Conservation (phyloP, 2,113 vertebrate species). For the Sclerurus mexicanus region DNA sequence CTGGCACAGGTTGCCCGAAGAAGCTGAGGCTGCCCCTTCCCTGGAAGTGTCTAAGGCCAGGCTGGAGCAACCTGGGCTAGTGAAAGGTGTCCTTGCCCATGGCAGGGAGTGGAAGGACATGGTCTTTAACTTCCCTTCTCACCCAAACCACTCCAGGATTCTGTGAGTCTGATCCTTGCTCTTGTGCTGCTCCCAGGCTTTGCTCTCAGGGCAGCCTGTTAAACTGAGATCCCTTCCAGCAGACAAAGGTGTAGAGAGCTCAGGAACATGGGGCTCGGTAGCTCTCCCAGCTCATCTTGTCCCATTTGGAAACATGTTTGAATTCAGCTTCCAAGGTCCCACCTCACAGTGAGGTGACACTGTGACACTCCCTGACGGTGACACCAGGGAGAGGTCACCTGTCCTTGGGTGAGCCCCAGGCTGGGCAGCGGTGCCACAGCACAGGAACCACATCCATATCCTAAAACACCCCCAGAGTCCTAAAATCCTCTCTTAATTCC, state of each 20-base stretch:
- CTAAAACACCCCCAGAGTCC: not conserved
- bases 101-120: fast-evolving
- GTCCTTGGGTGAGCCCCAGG: too few species aligned
- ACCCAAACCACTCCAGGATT: not conserved
- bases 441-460: fast-evolving
- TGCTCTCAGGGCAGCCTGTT: not conserved
- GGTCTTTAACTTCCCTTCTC: not conserved
- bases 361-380: too few species aligned
- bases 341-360: too few species aligned
- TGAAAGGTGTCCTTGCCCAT: not conserved
- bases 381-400: fast-evolving
- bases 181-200: not conserved
- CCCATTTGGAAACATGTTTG: fast-evolving
- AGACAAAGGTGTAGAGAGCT: not conserved
- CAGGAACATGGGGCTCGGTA: not conserved
- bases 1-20: not conserved
- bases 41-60: not conserved
- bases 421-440: not conserved
- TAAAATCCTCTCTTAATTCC: not conserved
- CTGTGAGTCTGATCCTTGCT: not conserved
- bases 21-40: not conserved
- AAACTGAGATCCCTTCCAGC: not conserved
- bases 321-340: not conserved
- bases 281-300: not conserved
- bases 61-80: fast-evolving